Base-by-base conservation (phyloP, 23 tunicate genomes). In the Clavelina lepadiformis region DNA sequence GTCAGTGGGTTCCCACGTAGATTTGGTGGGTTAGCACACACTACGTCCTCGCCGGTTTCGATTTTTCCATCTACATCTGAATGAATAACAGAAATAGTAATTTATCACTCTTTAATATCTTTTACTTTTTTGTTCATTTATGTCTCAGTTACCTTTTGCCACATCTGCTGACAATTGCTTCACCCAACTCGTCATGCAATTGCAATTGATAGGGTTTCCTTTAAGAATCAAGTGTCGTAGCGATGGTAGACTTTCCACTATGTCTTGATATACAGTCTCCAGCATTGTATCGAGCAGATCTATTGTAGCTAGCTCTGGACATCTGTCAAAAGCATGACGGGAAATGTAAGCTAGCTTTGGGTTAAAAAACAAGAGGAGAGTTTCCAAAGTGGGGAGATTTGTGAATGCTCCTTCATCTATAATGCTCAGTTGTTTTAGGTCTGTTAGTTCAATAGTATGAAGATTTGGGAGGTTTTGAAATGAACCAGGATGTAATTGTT, bases 171-270 rank as follows among this genome's bases (percentile, higher is more conserved):
- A 22, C 82, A 73, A 76, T 55, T 55, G 33, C 47, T 66, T 65
- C 1, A 68, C 54, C 82, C 82, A 65, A 27, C 25, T 66, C 73
- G 66, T 66, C 67, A 76, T 41, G 60, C 73, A 76, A 30, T 76
- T 76, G 44, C 82, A 76, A 37, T 76, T 76, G 5, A 76, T 36
- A 0, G 82, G 82, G 29, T 65, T 76, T 28, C 35, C 20, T 29
- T 30, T 49, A 19, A 76, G 32, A 29, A 65, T 24, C 19, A 76
- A 29, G 6, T 47, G 31, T 65, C 32, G 38, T 11, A 76, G 73
- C 2, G 73, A 56, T 3, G 73, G 73, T 23, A 76, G 45, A 1
- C 46, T 18, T 18, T 65, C 54, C 6, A 66, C 3, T 4, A 38
- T 66, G n/a, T 65, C 30, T 8, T 6, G 5, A 3, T 28, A 45